Percentiles rank a stretch among this genome's conserved stretches.
These are phyloP conservation scores for Daboia siamensis DNA, from an alignment of 2,113 vertebrate genomes.

Conservation along the genomic window DNA sequence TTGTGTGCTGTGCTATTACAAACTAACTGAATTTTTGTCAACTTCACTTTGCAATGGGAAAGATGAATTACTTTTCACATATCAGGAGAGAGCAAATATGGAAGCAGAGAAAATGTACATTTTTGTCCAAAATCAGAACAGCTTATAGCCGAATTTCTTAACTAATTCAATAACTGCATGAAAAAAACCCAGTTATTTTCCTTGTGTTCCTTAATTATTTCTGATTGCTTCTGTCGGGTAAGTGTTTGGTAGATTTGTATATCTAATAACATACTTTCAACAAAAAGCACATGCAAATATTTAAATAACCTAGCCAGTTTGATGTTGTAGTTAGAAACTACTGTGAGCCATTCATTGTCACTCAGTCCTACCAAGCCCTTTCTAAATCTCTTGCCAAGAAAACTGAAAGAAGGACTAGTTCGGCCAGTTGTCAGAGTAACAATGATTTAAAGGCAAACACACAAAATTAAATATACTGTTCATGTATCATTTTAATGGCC, in stretches of 20 bases:
- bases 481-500: slow-evolving; percentile 8
- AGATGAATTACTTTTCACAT: not conserved
- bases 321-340: not conserved
- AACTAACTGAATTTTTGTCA: not conserved
- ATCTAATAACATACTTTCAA: slow-evolving; percentile 26
- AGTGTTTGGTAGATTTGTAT: not conserved
- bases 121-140: not conserved
- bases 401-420: not conserved
- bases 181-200: not conserved
- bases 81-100: not conserved
- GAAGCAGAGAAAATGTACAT: not conserved
- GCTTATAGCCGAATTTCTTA: not conserved
- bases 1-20: not conserved
- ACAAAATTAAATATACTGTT: not conserved
- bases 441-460: not conserved
- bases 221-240: slow-evolving; percentile 35
- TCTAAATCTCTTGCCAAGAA: not conserved
- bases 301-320: not conserved
- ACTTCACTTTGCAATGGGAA: not conserved
- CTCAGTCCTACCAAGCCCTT: not conserved
- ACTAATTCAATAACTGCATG: not conserved
- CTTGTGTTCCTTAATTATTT: not conserved
- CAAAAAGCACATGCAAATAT: not conserved
- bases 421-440: not conserved
- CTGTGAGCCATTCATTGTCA: not conserved